Conservation (phyloP, 2,888 invertebrate genomes). For the Spodoptera exigua region DNA sequence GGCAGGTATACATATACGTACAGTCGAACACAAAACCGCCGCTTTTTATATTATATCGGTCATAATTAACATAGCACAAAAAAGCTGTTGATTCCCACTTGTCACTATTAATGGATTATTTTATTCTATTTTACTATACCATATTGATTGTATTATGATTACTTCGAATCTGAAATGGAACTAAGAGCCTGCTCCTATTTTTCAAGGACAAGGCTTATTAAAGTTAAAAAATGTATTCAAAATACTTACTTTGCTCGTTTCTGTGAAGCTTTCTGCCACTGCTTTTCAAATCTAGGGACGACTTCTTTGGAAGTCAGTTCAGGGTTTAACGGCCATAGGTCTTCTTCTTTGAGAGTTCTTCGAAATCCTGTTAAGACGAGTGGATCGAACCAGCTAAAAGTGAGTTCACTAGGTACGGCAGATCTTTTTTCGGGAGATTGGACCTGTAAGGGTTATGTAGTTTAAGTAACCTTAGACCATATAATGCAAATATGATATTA, state of each 20-base stretch:
- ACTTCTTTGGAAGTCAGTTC: constrained; percentile 93
- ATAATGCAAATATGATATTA: not conserved
- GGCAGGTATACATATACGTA: too few species aligned
- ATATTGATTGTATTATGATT: too few species aligned
- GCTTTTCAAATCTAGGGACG: constrained; percentile 94
- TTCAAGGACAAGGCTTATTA: not conserved
- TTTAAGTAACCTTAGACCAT: not conserved
- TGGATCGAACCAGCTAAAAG: constrained; percentile 97
- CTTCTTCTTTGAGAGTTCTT: constrained; percentile 93
- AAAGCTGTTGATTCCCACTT: too few species aligned
- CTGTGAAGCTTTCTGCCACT: constrained; percentile 92
- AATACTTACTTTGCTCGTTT: constrained; percentile 89
- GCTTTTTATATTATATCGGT: too few species aligned
- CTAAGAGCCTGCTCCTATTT: too few species aligned
- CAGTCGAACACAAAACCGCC: too few species aligned
- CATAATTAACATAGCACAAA: too few species aligned
- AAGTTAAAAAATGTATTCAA: not conserved
- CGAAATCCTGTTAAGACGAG: constrained; percentile 95
- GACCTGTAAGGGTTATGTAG: constrained; percentile 84
- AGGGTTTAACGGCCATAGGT: constrained; percentile 96
- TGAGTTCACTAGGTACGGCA: constrained; percentile 95
- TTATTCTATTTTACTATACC: too few species aligned
- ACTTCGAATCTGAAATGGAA: too few species aligned
- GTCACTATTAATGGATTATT: too few species aligned
- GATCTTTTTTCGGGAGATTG: constrained; percentile 95